Evolutionary conservation across 2,797 vertebrate genomes (phyloP), one percentile per base, ranked within the genome.

Genomic region (Poliocrania exsul): DNA sequence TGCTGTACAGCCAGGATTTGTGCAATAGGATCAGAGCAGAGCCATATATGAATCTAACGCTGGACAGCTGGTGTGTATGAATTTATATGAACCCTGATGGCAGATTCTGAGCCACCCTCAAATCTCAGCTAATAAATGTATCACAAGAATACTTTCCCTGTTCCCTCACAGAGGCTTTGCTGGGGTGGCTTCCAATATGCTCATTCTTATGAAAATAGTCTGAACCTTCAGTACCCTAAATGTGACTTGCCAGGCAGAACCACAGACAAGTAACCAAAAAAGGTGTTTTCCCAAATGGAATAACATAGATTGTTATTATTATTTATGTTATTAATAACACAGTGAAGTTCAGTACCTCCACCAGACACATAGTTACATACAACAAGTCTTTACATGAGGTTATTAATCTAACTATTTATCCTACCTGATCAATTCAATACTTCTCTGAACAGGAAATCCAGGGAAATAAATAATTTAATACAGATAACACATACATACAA

Each of bases 1-100:
- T 99, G 99, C 99, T 99, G 98, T 98, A 98, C 99, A 99, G 98
- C 98, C 98, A 98, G 98, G 99, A 99, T 98, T 99, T 99, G 98
- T 97, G 98, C 98, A 98, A 99, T 98, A 98, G 98, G 99, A 99
- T 99, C 98, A 98, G 92, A 96, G 97, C 97, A 98, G 97, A 98
- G 98, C 97, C 97, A 97, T 81, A 86, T 83, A 96, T 70, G 92
- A 96, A 86, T 93, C 95, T 85, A 97, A 81, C 69, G 5, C 83
- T 62, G 84, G 96, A 97, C 98, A 97, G 97, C 97, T 97, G 97
- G 95, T 71, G 88, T 85, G 75, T 94, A 95, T 96, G 88, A 95
- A 96, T 95, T 94, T 75, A 86, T 92, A 93, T 86, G 84, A 84
- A 60, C 61, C 38, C 40, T 31, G 53, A 51, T 58, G 74, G 37